Percentiles rank a stretch among this genome's conserved stretches.
Conservation (phyloP, 2,888 invertebrate species). For the Cheiracanthium punctorium region DNA sequence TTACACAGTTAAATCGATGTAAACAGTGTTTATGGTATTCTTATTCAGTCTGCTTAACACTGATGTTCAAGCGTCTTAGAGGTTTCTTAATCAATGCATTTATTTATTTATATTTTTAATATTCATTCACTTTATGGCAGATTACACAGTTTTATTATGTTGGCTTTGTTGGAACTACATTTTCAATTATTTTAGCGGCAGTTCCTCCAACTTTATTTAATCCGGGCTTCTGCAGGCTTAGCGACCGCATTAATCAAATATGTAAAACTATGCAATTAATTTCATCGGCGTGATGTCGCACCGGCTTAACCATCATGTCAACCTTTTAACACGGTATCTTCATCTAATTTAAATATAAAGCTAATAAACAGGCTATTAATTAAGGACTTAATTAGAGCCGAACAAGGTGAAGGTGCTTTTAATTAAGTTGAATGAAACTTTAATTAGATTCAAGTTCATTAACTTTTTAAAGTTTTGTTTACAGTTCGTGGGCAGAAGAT, state of each 20-base stretch:
- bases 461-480: neutral
- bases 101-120: too few species aligned
- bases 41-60: too few species aligned
- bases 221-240: too few species aligned
- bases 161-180: too few species aligned
- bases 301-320: neutral
- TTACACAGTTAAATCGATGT: too few species aligned
- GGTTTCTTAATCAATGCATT: too few species aligned
- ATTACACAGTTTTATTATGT: too few species aligned
- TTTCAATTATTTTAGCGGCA: too few species aligned
- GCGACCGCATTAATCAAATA: neutral
- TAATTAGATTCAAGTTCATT: constrained; percentile 4
- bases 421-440: constrained; percentile 8
- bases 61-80: too few species aligned
- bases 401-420: neutral
- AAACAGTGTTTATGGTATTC: too few species aligned
- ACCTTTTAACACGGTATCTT: neutral
- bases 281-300: neutral
- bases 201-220: too few species aligned
- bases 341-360: neutral
- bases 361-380: constrained; percentile 3
- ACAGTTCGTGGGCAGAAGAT: neutral
- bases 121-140: too few species aligned
- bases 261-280: neutral
- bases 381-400: constrained; percentile 1